Base-by-base conservation (phyloP, 2,888 invertebrate genomes). In the Athetis lepigone region DNA sequence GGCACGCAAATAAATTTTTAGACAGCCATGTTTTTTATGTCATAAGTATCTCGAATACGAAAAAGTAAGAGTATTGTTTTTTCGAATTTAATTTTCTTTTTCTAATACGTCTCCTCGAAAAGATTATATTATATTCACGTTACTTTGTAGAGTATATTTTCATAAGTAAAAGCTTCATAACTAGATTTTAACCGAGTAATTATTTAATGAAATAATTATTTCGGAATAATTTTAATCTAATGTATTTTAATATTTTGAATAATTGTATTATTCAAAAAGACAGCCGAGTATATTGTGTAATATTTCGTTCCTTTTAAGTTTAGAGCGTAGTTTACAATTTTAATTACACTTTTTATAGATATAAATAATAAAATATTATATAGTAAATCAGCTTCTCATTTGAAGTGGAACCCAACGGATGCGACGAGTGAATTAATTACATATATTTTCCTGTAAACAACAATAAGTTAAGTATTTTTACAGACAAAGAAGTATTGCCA, bases 401-500 rank as follows among this genome's bases (percentile, higher is more conserved):
- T 80, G 82, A 82, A 81, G 86, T 84, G 80, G 85, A 85, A 84
- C 76, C 85, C 84, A 86, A 75, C 77, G 66, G 83, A 85, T 86
- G 88, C 78, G 86, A 80, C 76, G 84, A 82, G 77, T 81, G 82
- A 77, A 46, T 67, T 50, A 72, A 81, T 92, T 92, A 93, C 92
- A 92, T 89, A 79, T 93, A 93, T 88, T 92, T 93, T 93, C 92
- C 93, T 93, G 93, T 75, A 92, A 92, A 71, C 55, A 68, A 84
- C 57, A 71, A 39, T 43, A 52, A 51, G 65, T 66, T 75, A 39
- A 70, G 13, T 27, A 37, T 0, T 9, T 33, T 33, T 27, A 49
- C 29, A 66, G 9, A 16, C 0, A n/a, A 23, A 39, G 9, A 18
- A 47, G 46, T 8, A 11, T 4, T 8, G 6, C 2, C 0, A n/a